Percentiles rank a stretch among this genome's conserved stretches.
These are phyloP conservation scores for Leptopilina clavipes DNA, from an alignment of 1,140 invertebrate species.

Conservation along the genomic window DNA sequence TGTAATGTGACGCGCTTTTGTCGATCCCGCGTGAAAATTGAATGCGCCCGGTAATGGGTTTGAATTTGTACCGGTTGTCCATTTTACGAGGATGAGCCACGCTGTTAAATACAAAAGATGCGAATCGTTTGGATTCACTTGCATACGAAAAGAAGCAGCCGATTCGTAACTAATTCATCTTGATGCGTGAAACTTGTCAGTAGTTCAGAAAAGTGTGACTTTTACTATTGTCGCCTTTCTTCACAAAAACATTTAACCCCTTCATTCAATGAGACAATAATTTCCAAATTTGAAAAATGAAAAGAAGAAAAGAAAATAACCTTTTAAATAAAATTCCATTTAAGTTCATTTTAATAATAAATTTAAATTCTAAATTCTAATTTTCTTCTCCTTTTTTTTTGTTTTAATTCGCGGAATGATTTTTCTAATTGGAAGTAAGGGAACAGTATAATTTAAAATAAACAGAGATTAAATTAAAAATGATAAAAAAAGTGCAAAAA, in stretches of 20 bases:
- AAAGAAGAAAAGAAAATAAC: too few species aligned
- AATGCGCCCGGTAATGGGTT: slow-evolving; percentile 66
- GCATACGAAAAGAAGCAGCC: slow-evolving; percentile 26
- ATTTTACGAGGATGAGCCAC: slow-evolving; percentile 55
- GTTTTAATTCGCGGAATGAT: too few species aligned
- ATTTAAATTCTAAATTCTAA: too few species aligned
- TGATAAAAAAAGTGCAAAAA: too few species aligned
- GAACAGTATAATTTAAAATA: too few species aligned
- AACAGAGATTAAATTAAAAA: too few species aligned
- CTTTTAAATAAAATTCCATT: too few species aligned
- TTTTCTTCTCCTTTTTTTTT: too few species aligned
- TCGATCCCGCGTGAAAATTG: slow-evolving; percentile 67
- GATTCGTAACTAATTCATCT: slow-evolving; percentile 27
- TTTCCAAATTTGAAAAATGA: not conserved
- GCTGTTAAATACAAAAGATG: slow-evolving; percentile 41
- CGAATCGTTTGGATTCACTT: slow-evolving; percentile 20
- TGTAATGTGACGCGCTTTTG: slow-evolving; percentile 68
- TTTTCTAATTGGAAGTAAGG: too few species aligned
- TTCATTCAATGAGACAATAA: not conserved
- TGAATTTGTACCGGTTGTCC: slow-evolving; percentile 58
- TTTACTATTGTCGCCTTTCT: not conserved
- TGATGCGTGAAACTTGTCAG: slow-evolving; percentile 21
- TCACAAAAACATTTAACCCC: not conserved
- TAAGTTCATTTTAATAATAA: too few species aligned
- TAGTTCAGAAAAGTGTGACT: not conserved